Evolutionary conservation across 2,888 invertebrate genomes (phyloP), one percentile per base, ranked within the genome.

Genomic region (Phasia obesa): DNA sequence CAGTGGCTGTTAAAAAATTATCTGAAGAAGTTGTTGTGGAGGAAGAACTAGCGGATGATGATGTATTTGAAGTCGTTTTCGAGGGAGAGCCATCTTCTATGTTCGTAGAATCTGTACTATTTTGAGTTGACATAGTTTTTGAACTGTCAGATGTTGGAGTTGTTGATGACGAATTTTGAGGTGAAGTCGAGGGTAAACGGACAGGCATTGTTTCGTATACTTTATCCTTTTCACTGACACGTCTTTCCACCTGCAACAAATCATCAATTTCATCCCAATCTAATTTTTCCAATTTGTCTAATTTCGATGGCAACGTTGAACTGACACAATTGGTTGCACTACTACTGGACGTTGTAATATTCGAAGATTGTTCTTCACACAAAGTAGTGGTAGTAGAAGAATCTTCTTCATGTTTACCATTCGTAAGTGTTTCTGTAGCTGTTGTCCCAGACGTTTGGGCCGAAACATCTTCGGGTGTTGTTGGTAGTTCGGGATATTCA

Each of bases 191-290:
- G 81, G 93, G 93, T 64, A 93, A 92, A 77, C 90, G 90, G 0
- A 88, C 87, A 0, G 95, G 95, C 94, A 95, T 94, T 19, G 95
- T 95, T 91, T 94, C 94, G 89, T 95, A 95, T 35, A 93, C 89
- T 88, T 94, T 94, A 57, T 94, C 93, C 69, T 93, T 92, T 57
- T 94, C 93, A 82, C 93, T 93, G 17, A 93, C 91, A 87, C 93
- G 93, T 47, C 94, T 92, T 88, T 95, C 95, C 2, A 95, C 94
- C 91, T 94, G 94, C 80, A 95, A 90, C 38, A 95, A 90, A 86
- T 95, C 94, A 88, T 95, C 95, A 47, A 95, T 90, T 87, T 95
- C 95, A 88, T 95, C 95, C 94, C 95, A 94, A 86, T 94, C 93
- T 87, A 94, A 91, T 77, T 93, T 93, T 85, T 94, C 94, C 25